Conservation (phyloP, 1,140 invertebrate genomes). For the Phocides pigmalion region DNA sequence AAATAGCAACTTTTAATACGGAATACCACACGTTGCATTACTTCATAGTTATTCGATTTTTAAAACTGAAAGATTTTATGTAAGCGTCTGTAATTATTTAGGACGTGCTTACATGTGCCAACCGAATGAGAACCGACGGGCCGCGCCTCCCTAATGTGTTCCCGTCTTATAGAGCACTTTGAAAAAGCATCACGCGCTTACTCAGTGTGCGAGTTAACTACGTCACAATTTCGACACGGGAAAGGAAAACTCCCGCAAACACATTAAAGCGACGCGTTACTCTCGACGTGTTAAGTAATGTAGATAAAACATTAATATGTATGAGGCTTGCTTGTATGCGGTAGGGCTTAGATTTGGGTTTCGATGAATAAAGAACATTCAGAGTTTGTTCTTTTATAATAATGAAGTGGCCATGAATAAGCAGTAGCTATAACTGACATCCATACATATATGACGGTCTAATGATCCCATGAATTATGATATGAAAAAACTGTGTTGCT, state of each 20-base stretch:
- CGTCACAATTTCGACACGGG: constrained; percentile 59
- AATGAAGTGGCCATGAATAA: not conserved
- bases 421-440: not conserved
- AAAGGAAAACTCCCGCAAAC: constrained; percentile 56
- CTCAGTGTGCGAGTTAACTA: constrained; percentile 38
- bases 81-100: too few species aligned
- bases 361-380: constrained; percentile 50
- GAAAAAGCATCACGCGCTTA: constrained; percentile 37
- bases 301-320: constrained; percentile 76
- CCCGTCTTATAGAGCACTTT: constrained; percentile 15
- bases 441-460: too few species aligned
- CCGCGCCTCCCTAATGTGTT: not conserved
- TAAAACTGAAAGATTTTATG: not conserved
- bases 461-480: too few species aligned
- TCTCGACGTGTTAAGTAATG: constrained; percentile 61
- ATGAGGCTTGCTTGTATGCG: constrained; percentile 56
- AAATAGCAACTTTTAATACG: too few species aligned
- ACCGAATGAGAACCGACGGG: constrained; percentile 3
- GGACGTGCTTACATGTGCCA: constrained; percentile 4
- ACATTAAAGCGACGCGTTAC: constrained; percentile 60
- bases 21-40: too few species aligned
- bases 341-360: constrained; percentile 42
- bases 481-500: too few species aligned
- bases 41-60: not conserved
- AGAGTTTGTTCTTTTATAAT: constrained; percentile 8